Percentiles rank a stretch among this genome's conserved stretches.
Conservation (phyloP, 2,797 vertebrate species). For the Borostomias antarcticus region DNA sequence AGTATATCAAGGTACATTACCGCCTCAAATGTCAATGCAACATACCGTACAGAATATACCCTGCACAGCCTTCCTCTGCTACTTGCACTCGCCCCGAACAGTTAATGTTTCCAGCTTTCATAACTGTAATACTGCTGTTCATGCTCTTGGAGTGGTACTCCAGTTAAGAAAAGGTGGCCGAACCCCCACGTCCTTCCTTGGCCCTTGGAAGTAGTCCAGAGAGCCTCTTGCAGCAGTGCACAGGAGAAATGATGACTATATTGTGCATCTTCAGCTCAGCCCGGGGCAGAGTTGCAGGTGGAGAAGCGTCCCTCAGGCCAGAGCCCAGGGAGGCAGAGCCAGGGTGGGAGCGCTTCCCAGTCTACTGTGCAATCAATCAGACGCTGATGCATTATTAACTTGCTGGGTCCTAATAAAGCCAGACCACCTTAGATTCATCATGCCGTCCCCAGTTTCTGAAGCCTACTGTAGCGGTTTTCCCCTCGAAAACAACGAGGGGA, state of each 20-base stretch:
- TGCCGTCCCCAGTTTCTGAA: constrained; percentile 25
- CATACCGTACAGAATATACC: not conserved
- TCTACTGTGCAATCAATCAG: constrained; percentile 75
- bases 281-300: constrained; percentile 69
- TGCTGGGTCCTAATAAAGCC: constrained; percentile 66
- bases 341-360: constrained; percentile 64
- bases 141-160: constrained; percentile 8
- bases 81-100: constrained; percentile 6
- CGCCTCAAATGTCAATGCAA: not conserved
- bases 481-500: too few species aligned
- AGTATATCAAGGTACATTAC: not conserved
- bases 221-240: constrained; percentile 53
- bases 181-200: constrained; percentile 57
- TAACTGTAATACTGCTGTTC: constrained; percentile 5
- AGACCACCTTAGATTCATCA: constrained; percentile 63
- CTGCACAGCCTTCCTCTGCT: not conserved
- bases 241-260: constrained; percentile 66
- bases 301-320: constrained; percentile 42
- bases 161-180: constrained; percentile 13
- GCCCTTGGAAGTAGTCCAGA: constrained; percentile 60
- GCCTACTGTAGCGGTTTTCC: not conserved
- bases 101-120: constrained; percentile 19
- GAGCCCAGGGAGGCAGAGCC: constrained; percentile 46
- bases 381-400: constrained; percentile 76
- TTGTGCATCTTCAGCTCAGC: constrained; percentile 59